A percentile compares a stretch with the other conserved stretches of the same genome.
Conservation (phyloP, 2,797 vertebrate genomes). For the Channa striata region DNA sequence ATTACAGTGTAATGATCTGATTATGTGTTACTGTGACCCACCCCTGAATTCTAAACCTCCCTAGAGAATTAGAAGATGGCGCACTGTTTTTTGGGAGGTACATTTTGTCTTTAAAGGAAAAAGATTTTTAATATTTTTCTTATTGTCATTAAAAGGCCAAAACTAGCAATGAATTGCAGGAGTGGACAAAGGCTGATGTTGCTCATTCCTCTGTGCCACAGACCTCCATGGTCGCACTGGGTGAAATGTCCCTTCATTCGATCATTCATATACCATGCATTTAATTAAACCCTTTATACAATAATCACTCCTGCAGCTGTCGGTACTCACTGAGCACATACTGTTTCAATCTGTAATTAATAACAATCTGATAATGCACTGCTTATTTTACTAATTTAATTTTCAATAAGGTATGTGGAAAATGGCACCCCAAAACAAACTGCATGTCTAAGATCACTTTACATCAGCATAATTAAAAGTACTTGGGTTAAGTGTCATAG, state of each 20-base stretch:
- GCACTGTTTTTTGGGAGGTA: slow-evolving; percentile 17
- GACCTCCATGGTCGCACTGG: background rate
- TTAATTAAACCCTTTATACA: too few species aligned
- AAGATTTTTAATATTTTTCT: background rate
- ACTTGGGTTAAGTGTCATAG: too few species aligned
- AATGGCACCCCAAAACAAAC: background rate
- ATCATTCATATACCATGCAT: too few species aligned
- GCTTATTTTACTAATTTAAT: background rate
- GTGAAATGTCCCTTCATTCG: too few species aligned
- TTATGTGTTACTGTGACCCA: slow-evolving; percentile 67
- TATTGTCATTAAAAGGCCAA: background rate
- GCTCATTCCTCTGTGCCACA: too few species aligned
- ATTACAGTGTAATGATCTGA: slow-evolving; percentile 67
- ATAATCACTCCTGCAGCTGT: too few species aligned
- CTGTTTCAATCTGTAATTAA: too few species aligned
- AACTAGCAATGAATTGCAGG: too few species aligned
- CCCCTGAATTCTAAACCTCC: slow-evolving; percentile 51
- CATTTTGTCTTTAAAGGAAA: slow-evolving; percentile 14
- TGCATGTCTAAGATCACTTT: too few species aligned
- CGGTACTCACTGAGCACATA: too few species aligned
- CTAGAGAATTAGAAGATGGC: slow-evolving; percentile 61
- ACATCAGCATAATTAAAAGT: too few species aligned
- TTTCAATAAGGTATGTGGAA: background rate
- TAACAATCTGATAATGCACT: background rate
- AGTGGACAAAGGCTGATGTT: background rate